These are phyloP conservation scores for Littorina saxatilis DNA, from an alignment of 1,140 invertebrate genomes.

Conservation along the genomic window DNA sequence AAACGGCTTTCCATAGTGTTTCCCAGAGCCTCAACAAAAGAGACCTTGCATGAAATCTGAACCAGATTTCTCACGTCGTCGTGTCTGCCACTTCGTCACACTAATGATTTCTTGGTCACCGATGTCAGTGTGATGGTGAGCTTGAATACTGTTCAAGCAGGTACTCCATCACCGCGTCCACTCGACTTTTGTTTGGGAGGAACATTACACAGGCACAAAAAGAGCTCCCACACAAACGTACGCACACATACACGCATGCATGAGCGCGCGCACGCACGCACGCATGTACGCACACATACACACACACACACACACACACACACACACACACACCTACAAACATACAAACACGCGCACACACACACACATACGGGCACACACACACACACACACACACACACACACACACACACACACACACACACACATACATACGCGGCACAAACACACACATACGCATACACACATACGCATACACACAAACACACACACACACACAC, in stretches of 20 bases:
- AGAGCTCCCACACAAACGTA: background rate
- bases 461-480: too few species aligned
- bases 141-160: too few species aligned
- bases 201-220: background rate
- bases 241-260: conserved; percentile 1
- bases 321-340: conserved; percentile 17
- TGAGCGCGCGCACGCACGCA: conserved; percentile 13
- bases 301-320: conserved; percentile 13
- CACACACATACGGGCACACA: conserved; percentile 14
- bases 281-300: background rate
- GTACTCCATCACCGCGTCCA: background rate
- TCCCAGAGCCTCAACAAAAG: too few species aligned
- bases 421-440: too few species aligned
- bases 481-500: too few species aligned
- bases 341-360: conserved; percentile 21
- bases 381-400: background rate
- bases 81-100: background rate
- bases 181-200: background rate
- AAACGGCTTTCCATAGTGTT: too few species aligned
- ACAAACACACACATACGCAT: too few species aligned
- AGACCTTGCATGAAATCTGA: background rate
- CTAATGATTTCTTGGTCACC: background rate
- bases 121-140: background rate
- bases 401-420: conserved; percentile 10
- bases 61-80: background rate